phyloP scores from a whole-genome alignment of 2,113 vertebrate species.

The Sigmodon hispidus region DNA sequence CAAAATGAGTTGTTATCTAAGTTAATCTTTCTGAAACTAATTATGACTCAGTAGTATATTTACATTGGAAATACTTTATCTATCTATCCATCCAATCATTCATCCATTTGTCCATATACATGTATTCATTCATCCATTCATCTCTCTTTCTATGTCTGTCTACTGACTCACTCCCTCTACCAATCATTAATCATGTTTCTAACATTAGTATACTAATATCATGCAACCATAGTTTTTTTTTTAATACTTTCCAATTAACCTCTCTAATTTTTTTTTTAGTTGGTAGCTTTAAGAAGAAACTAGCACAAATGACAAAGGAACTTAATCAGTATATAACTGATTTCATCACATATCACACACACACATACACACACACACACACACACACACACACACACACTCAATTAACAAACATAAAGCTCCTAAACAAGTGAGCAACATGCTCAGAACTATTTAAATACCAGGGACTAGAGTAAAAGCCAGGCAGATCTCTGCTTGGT shows the following conservation, averaged over 20 bases:
- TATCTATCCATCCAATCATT: background rate
- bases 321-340: background rate
- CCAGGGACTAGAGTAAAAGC: background rate
- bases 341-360: background rate
- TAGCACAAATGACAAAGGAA: background rate
- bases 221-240: too few relatives aligned
- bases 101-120: background rate
- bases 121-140: background rate
- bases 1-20: background rate
- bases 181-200: background rate
- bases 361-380: background rate
- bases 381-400: background rate
- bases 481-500: background rate
- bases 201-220: background rate
- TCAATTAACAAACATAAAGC: constrained; percentile 33
- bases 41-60: background rate
- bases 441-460: background rate
- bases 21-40: background rate
- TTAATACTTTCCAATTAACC: background rate
- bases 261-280: background rate
- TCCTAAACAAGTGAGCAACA: background rate
- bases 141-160: background rate
- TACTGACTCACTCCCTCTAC: background rate
- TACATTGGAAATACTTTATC: background rate
- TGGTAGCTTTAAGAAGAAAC: background rate